Evolutionary conservation across 2,113 vertebrate genomes (phyloP).

Genomic region (Eupsittula cactorum): DNA sequence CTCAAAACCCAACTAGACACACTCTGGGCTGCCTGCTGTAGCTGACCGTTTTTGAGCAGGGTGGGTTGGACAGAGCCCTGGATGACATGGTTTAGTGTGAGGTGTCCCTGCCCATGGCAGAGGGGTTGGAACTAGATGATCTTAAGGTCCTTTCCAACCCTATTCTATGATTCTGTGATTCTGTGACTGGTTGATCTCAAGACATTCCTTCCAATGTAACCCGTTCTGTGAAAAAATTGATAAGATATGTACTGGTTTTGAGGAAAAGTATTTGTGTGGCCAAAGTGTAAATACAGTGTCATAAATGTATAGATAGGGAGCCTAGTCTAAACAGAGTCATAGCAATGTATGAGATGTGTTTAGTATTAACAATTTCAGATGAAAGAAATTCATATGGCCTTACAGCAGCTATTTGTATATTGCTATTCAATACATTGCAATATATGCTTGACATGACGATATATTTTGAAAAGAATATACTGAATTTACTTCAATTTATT

Average conservation of each 20-base stretch:
- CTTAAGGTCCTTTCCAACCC: no score
- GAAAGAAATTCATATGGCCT: neutral
- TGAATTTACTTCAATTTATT: neutral
- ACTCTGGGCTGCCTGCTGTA: neutral
- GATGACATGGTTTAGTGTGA: no score
- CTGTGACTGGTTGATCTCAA: neutral
- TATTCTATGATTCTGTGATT: no score
- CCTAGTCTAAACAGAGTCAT: neutral
- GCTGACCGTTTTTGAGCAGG: neutral
- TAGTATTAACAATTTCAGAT: neutral
- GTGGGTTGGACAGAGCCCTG: neutral
- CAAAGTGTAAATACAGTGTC: neutral
- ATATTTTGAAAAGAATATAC: neutral
- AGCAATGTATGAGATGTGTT: neutral
- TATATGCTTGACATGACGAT: neutral
- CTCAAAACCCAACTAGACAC: neutral
- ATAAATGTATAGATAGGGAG: neutral
- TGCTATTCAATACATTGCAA: neutral
- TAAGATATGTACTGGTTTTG: neutral
- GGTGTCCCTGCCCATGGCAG: no score
- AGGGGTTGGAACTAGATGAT: no score
- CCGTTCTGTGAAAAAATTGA: neutral
- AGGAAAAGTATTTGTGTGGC: neutral
- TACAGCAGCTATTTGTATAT: neutral
- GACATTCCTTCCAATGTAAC: neutral